These are phyloP conservation scores for Urosaurus nigricauda DNA, from an alignment of 2,797 vertebrate genomes.

Conservation along the genomic window DNA sequence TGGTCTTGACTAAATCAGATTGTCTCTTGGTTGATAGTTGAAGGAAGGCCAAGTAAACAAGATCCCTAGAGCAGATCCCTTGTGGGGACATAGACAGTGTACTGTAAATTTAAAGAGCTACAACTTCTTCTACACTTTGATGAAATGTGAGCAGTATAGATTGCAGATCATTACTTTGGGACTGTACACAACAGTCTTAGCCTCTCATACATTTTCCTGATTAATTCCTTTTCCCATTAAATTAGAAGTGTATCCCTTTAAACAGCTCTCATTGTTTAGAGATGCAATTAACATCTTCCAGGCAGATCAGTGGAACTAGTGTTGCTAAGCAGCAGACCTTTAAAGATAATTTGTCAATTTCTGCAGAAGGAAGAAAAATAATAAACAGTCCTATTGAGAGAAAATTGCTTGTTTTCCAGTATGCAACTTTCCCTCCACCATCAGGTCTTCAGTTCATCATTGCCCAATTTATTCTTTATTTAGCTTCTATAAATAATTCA, in stretches of 20 bases:
- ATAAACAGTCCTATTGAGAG: constrained; percentile 80
- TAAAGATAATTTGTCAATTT: constrained; percentile 74
- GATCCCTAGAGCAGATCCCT: not conserved
- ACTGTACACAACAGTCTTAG: not conserved
- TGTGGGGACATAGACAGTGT: not conserved
- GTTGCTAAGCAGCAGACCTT: constrained; percentile 76
- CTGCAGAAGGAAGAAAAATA: constrained; percentile 71
- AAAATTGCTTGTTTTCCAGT: constrained; percentile 79
- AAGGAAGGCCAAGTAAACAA: not conserved
- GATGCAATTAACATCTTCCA: constrained; percentile 66
- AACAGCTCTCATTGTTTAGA: constrained; percentile 63
- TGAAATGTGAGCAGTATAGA: constrained; percentile 1
- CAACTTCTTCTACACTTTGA: not conserved
- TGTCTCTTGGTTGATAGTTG: not conserved
- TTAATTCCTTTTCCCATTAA: constrained; percentile 43
- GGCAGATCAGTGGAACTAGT: constrained; percentile 66
- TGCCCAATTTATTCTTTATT: constrained; percentile 80
- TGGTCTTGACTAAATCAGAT: too few species aligned
- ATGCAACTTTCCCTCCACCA: constrained; percentile 67
- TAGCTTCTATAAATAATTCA: constrained; percentile 82
- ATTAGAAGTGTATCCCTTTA: constrained; percentile 62
- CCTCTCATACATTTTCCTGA: constrained; percentile 14
- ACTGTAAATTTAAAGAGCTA: not conserved
- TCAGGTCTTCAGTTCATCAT: constrained; percentile 74
- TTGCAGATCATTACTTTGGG: not conserved